phyloP scores from a whole-genome alignment of 2,888 invertebrate genomes.

The Ochropacha duplaris region DNA sequence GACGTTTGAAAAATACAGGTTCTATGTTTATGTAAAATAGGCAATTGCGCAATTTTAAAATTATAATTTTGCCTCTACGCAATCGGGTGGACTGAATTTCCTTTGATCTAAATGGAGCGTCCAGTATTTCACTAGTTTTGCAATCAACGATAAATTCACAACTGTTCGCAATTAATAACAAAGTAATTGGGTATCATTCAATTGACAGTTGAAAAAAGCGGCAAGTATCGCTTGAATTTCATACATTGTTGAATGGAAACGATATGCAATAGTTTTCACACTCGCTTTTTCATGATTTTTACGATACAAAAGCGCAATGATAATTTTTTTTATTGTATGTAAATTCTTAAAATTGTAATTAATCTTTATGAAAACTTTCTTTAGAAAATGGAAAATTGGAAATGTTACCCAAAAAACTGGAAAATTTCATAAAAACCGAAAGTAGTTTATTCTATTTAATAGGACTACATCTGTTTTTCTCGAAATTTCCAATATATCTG shows the following conservation, averaged over 20 bases:
- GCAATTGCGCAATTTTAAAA: constrained; percentile 22
- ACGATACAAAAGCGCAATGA: not conserved
- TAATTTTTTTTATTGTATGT: not conserved
- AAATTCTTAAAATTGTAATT: too few species aligned
- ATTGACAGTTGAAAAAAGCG: constrained; percentile 1
- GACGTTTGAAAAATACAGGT: constrained; percentile 47
- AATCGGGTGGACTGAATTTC: constrained; percentile 37
- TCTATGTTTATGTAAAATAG: constrained; percentile 38
- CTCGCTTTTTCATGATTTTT: not conserved
- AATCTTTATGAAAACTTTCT: too few species aligned
- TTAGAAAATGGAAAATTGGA: too few species aligned
- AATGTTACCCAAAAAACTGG: too few species aligned
- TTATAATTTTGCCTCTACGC: constrained; percentile 10
- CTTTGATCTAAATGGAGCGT: constrained; percentile 44
- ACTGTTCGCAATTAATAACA: not conserved
- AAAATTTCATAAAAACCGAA: too few species aligned
- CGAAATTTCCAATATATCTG: too few species aligned
- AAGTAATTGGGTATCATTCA: not conserved
- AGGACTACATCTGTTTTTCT: too few species aligned
- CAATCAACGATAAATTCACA: constrained; percentile 13
- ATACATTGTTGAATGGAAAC: too few species aligned
- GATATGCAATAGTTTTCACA: not conserved
- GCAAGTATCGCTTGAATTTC: not conserved
- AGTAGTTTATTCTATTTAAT: too few species aligned
- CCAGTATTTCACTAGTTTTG: constrained; percentile 34